Evolutionary conservation across 2,888 invertebrate genomes (phyloP), one percentile per base, ranked within the genome.

Genomic region (Brenthis ino): DNA sequence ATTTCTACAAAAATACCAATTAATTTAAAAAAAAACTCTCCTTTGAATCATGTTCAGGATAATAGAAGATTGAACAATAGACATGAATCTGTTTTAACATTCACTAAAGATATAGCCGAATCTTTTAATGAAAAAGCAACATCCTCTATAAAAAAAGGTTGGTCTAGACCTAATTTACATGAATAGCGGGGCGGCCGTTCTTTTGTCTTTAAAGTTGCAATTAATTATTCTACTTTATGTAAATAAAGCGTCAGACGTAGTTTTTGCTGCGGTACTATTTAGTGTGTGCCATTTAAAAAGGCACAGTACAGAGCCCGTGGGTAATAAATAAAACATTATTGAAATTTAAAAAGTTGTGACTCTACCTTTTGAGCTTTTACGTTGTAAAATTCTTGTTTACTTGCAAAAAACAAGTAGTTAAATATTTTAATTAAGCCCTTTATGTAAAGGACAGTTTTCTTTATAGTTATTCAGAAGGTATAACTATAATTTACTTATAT

Each of bases 201-300:
- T 89, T 68, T 89, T 89, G 88, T 88, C 85, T 87, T 86, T 88
- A 81, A 87, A 89, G 84, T 90, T 87, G 85, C 87, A 86, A 89
- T 90, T 91, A 91, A 91, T 89, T 92, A 91, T 90, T 90, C 91
- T 77, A 84, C 80, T 90, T 90, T 91, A 91, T 92, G 90, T 84
- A 86, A 91, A 92, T 89, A 85, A 77, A 78, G 72, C 79, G 75
- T 75, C 80, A 77, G 80, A 81, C 81, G 86, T 83, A 83, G 64
- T 73, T 71, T 71, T 71, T 43, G 11, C 37, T 66, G 68, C 64
- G 68, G 63, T 48, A 60, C 60, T 58, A 67, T 65, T 61, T 43
- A 67, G 67, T 50, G 57, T 69, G 57, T 68, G 58, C 54, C 24
- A 11, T 28, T 66, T 57, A 33, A 70, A 71, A 63, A 53, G 57